Evolutionary conservation across 2,113 vertebrate species (phyloP).

Genomic region (Nipponia nippon): DNA sequence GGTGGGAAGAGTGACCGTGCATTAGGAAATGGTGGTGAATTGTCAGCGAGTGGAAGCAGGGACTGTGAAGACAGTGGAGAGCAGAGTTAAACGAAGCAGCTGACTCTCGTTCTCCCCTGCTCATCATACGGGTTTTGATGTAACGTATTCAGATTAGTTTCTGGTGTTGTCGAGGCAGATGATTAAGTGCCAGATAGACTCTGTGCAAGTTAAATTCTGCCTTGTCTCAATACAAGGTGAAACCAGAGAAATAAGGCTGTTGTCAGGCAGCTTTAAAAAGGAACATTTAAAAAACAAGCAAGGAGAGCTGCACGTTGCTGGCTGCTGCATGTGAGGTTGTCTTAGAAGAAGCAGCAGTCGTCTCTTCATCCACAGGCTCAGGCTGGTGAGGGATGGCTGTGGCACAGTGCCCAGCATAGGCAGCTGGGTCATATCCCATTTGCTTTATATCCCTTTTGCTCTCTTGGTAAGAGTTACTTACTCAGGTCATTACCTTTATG

Average conservation of each 20-base stretch:
- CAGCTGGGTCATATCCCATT: not conserved
- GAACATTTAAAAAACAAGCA: not conserved
- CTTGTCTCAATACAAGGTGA: not conserved
- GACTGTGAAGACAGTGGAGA: not conserved
- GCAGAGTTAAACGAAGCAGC: not conserved
- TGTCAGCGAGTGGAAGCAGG: not conserved
- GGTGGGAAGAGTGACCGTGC: not conserved
- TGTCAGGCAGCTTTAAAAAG: not conserved
- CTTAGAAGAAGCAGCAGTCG: not conserved
- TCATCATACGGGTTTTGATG: not conserved
- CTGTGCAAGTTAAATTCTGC: not conserved
- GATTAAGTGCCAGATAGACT: not conserved
- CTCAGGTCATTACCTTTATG: not conserved
- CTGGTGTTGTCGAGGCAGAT: not conserved
- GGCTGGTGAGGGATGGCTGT: not conserved
- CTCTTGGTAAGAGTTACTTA: not conserved
- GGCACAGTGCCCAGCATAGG: not conserved
- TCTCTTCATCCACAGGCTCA: not conserved
- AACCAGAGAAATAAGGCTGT: not conserved
- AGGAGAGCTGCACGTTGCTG: not conserved
- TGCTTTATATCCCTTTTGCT: not conserved
- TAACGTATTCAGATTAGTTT: not conserved
- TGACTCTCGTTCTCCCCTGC: not conserved
- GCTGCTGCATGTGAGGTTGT: not conserved
- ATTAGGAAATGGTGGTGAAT: not conserved